These are phyloP conservation scores for Hyposoter didymator DNA, from an alignment of 2,888 invertebrate species.

Conservation along the genomic window DNA sequence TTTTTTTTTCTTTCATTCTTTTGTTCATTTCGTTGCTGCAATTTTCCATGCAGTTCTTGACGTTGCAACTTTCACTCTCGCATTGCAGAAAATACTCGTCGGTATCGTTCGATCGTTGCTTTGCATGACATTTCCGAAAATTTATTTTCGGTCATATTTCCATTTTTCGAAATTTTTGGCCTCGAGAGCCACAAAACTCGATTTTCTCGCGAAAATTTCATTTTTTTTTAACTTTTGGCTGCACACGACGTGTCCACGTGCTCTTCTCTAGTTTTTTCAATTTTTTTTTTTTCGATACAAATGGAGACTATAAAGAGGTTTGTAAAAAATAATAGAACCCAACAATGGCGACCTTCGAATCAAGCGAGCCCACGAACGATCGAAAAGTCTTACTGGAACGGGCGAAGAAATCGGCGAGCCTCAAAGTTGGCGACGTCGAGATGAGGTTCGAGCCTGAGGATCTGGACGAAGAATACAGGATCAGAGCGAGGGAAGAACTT, in stretches of 20 bases:
- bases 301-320: not conserved
- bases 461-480: constrained; percentile 86
- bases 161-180: too few species aligned
- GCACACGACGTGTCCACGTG: too few species aligned
- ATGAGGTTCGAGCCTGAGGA: constrained; percentile 88
- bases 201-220: too few species aligned
- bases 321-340: constrained; percentile 37
- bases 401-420: constrained; percentile 71
- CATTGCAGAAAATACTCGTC: not conserved
- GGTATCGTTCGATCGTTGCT: too few species aligned
- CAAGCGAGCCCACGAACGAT: constrained; percentile 6
- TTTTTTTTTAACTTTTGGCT: too few species aligned
- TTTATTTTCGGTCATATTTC: too few species aligned
- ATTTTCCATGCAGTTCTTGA: not conserved
- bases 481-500: constrained; percentile 89
- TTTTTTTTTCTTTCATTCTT: not conserved
- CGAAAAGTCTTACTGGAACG: constrained; percentile 72
- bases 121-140: too few species aligned
- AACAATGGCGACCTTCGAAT: constrained; percentile 46
- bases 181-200: too few species aligned
- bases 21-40: not conserved
- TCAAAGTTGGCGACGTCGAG: constrained; percentile 86
- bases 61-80: not conserved
- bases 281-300: too few species aligned
- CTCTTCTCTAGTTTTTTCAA: too few species aligned